Evolutionary conservation across 1,140 invertebrate genomes (phyloP).

Genomic region (Polyergus mexicanus): DNA sequence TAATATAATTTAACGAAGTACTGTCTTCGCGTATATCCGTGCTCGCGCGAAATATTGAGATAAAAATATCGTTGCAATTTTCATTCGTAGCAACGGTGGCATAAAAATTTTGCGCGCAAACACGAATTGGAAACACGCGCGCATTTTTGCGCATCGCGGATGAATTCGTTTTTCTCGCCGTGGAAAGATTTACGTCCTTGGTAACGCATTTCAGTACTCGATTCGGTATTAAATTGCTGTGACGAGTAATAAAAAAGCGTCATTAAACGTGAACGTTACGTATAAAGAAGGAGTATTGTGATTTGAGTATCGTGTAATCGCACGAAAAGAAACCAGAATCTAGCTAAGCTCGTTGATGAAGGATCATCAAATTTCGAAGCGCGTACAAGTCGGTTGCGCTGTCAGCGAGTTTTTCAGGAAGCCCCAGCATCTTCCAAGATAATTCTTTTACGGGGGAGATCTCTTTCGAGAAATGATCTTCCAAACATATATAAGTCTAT

Average conservation of each 20-base stretch:
- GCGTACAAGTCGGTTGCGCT: neutral
- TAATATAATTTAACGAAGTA: neutral
- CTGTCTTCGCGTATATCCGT: no score
- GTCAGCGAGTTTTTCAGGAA: slow-evolving; percentile 24
- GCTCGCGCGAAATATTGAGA: neutral
- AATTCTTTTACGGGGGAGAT: neutral
- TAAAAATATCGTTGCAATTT: slow-evolving; percentile 11
- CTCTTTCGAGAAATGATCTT: neutral
- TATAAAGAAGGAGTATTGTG: slow-evolving; percentile 49
- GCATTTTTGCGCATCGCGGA: neutral
- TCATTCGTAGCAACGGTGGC: neutral
- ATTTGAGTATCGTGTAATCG: slow-evolving; percentile 29
- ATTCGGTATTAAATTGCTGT: slow-evolving; percentile 38
- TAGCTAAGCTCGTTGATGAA: slow-evolving; percentile 67
- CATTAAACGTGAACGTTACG: slow-evolving; percentile 53
- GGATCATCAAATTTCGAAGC: slow-evolving; percentile 59
- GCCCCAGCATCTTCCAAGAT: neutral
- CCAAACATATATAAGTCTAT: neutral
- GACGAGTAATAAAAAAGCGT: slow-evolving; percentile 60
- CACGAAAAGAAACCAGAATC: slow-evolving; percentile 48
- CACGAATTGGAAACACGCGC: neutral
- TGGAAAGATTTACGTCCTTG: neutral
- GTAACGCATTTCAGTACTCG: slow-evolving; percentile 58
- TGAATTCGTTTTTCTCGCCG: slow-evolving; percentile 5
- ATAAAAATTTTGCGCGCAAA: slow-evolving; percentile 8